Evolutionary conservation across 2,797 vertebrate species (phyloP), one percentile per base, ranked within the genome.

Genomic region (Champsocephalus gunnari): DNA sequence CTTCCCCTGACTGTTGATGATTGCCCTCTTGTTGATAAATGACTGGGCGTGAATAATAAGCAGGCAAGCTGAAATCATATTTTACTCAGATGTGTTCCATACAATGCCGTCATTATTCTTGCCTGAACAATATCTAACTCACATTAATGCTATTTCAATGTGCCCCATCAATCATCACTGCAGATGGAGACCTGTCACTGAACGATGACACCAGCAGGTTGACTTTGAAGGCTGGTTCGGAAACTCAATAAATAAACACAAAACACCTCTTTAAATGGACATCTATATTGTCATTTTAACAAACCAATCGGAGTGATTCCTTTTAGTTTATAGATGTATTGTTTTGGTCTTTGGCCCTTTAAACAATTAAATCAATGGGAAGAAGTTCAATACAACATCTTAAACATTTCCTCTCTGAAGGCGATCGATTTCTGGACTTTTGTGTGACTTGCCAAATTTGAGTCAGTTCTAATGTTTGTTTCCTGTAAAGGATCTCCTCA

Each of bases 141-240:
- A 66, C 74, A 16, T 73, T 62, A 80, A 79, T 77, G 71, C 38
- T 44, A 71, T 85, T 77, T 62, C 12, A 59, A 9, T 45, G 32
- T 34, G 41, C 28, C 13, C 53, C 58, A 45, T 73, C 55, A 55
- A 57, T 74, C 73, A 70, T 34, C 7, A 3, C 19, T 38, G 14
- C 34, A 63, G 65, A 73, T 41, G 49, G 77, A 48, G 49, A 12
- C 6, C 45, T 71, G 64, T 16, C 49, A 48, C 56, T n/a, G 14
- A 63, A 63, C 16, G 38, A 65, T 58, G 47, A 53, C n/a, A 72
- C 54, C 67, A 77, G 53, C 45, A 51, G 51, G 12, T 64, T 70
- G 16, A 28, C 9, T n/a, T 59, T 19, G 24, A 47, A 66, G 17
- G 19, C 12, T 17, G 32, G 28, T 51, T 53, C 43, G 56, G 9